Evolutionary conservation across 23 tunicate genomes (phyloP), one percentile per base, ranked within the genome.

Genomic region (Ascidia mentula): DNA sequence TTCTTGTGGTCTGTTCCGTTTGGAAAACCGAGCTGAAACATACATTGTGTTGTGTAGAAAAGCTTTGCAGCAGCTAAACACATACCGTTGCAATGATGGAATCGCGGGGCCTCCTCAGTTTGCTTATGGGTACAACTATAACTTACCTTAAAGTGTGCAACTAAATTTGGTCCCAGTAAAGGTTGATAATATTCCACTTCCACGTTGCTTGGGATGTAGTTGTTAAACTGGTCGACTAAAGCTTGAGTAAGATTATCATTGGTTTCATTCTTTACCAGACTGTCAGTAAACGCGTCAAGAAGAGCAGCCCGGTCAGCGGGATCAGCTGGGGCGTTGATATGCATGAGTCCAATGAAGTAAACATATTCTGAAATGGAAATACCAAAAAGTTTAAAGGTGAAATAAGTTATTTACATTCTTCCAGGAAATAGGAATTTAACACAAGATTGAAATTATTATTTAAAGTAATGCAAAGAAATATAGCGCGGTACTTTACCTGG

Each of bases 131-230:
- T n/a, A n/a, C n/a, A n/a, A 53, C 22, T 9, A 53, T 9, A 53
- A 20, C 39, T 34, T 31, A 83, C 87, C 81, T 83, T 83, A 46
- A 85, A 69, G 37, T 85, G 89, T 0, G 72, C 72, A 30, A 69
- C 46, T 31, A 40, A 45, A 9, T 77, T 18, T 4, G 78, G 69
- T 1, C 12, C 18, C 0, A 53, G 76, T 28, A 61, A 75, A 61
- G 82, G 89, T 71, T 85, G 89, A 36, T 69, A 78, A 78, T 85
- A 85, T 69, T 85, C 70, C 22, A 72, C 72, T 1, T 77, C 78
- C 9, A 46, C 82, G 39, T 34, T 28, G 26, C 70, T 45, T 42
- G 89, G 89, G 2, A 53, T 34, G 20, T 22, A 17, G 0, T 39
- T 36, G 1, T 59, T 32, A 60, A 85, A 37, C 35, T 77, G 72